Conservation (phyloP, 2,113 vertebrate species). For the Ia io region DNA sequence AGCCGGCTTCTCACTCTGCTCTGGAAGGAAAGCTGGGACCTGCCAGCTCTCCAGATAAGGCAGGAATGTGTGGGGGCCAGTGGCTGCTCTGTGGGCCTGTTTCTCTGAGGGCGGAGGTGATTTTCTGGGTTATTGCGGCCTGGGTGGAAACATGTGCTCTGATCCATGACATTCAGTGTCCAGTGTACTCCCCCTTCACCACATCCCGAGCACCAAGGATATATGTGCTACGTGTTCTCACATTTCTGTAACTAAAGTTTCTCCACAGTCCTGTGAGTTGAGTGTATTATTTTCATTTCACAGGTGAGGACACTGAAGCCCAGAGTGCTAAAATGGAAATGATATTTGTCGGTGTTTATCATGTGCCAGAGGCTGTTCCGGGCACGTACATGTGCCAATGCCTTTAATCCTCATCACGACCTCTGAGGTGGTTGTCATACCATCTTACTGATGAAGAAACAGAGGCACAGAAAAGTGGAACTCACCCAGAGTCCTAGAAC, state of each 20-base stretch:
- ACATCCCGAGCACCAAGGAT: not conserved
- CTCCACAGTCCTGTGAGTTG: not conserved
- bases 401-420: not conserved
- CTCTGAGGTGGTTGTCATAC: not conserved
- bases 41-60: conserved; percentile 16
- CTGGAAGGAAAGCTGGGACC: not conserved
- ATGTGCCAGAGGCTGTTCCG: not conserved
- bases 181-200: not conserved
- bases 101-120: not conserved
- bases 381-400: not conserved
- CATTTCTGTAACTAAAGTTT: not conserved
- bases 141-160: not conserved
- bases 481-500: not conserved
- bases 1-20: conserved; percentile 19
- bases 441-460: not conserved
- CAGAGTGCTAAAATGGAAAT: not conserved
- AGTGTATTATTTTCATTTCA: conserved; percentile 22
- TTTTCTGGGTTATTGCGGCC: not conserved
- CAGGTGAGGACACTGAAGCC: not conserved
- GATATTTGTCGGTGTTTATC: not conserved
- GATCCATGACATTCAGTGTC: not conserved
- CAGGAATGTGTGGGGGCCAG: conserved; percentile 8
- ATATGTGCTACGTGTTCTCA: not conserved
- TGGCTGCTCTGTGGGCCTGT: not conserved
- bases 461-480: not conserved